These are phyloP conservation scores for Gadopsis marmoratus DNA, from an alignment of 2,797 vertebrate species.

Conservation along the genomic window DNA sequence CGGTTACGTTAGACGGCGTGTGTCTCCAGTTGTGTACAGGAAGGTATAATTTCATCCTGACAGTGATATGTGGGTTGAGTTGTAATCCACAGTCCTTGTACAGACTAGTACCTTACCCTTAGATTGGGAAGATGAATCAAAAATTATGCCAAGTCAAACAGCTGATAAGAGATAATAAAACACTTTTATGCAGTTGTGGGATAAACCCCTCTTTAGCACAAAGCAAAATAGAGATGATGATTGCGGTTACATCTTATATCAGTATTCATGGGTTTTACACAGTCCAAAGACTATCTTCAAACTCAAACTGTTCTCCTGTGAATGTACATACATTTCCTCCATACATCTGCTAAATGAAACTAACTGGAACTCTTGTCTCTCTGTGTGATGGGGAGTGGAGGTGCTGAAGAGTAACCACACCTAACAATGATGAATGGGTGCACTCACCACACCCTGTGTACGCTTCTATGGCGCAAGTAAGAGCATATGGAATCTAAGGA, in stretches of 20 bases:
- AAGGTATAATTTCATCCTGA: not conserved
- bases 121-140: not conserved
- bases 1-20: not conserved
- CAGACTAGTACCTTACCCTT: too few relatives aligned
- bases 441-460: not conserved
- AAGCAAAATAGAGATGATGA: not conserved
- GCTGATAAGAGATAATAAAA: not conserved
- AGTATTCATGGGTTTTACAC: not conserved
- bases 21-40: not conserved
- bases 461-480: too few relatives aligned
- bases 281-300: not conserved
- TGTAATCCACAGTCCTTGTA: not conserved
- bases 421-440: not conserved
- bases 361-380: not conserved
- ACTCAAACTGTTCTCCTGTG: not conserved
- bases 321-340: not conserved
- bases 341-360: not conserved
- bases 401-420: not conserved
- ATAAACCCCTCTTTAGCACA: not conserved
- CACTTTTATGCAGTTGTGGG: not conserved
- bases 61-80: not conserved
- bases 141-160: not conserved
- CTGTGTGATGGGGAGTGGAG: not conserved
- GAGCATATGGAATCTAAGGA: not conserved
- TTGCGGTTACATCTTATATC: not conserved